Evolutionary conservation across 2,797 vertebrate genomes (phyloP), one percentile per base, ranked within the genome.

Genomic region (Chelmon rostratus): DNA sequence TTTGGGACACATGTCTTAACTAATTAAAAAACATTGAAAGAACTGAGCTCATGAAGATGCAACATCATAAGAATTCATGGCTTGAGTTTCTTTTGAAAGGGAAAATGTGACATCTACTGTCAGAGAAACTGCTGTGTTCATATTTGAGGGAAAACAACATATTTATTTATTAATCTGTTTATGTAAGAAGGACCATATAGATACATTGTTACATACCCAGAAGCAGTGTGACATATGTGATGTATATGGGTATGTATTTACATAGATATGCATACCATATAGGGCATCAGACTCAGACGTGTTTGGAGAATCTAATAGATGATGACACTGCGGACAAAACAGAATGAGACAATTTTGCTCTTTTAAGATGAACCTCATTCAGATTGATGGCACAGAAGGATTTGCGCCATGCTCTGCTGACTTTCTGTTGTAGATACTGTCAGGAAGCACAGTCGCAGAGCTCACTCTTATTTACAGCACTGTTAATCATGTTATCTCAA

Each of bases 401-500:
- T 64, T 69, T 76, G 13, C 46, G 50, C 47, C 19, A 37, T 40
- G 19, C 33, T 23, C 63, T 50, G 25, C 28, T 78, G 21, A 67
- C 38, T 73, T 54, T 70, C n/a, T 62, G 50, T 42, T 61, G 25
- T 46, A 21, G n/a, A 49, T 31, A 33, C 28, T 57, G 47, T 61
- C 62, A 58, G 28, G 49, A 59, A 31, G 31, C 68, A 40, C 53
- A 62, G 54, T 46, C 63, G 12, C 52, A 38, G 31, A 59, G 23
- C 31, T 62, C 78, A 42, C 47, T 47, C 28, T 42, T n/a, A 59
- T 68, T 75, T 74, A 71, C 73, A 79, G 58, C 76, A 67, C 63
- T 81, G 68, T 81, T 82, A 75, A 89, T 85, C 57, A 71, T 47
- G 4, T 42, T 42, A 59, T 63, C 44, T 76, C 64, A 68, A 68